Conservation (phyloP, 2,888 invertebrate species). For the Tetranychus truncatus region DNA sequence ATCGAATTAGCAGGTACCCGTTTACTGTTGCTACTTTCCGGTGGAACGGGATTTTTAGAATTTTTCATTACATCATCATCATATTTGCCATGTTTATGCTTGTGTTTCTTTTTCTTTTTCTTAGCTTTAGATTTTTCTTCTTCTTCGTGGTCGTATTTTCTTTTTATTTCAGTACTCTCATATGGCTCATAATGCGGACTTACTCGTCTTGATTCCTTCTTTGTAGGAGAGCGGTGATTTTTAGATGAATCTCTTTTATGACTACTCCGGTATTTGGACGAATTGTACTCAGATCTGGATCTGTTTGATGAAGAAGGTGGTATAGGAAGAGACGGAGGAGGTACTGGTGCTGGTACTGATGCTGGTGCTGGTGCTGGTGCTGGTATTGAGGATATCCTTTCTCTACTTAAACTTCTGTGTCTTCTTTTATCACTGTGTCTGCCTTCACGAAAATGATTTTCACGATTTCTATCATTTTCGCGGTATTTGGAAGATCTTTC, state of each 20-base stretch:
- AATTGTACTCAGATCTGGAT: neutral
- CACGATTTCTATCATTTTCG: neutral
- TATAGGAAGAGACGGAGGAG: neutral
- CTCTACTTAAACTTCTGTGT: neutral
- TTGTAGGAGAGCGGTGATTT: neutral
- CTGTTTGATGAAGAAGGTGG: neutral
- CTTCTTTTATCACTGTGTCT: neutral
- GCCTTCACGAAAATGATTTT: neutral
- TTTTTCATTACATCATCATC: neutral
- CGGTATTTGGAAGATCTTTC: neutral
- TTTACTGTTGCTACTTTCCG: neutral
- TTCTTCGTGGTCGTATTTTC: neutral
- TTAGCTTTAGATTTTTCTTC: neutral
- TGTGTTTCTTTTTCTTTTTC: neutral
- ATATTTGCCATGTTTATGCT: neutral
- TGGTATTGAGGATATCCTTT: neutral
- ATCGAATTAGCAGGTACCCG: neutral
- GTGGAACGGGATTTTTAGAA: neutral
- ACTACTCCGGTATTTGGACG: neutral
- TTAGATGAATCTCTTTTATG: neutral
- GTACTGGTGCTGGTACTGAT: neutral
- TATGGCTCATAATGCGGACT: neutral
- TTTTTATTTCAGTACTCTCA: neutral
- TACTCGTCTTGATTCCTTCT: neutral
- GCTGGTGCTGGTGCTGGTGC: neutral